A percentile compares a stretch with the other conserved stretches of the same genome.
Conservation (phyloP, 2,888 invertebrate genomes). For the Charanyca ferruginea region DNA sequence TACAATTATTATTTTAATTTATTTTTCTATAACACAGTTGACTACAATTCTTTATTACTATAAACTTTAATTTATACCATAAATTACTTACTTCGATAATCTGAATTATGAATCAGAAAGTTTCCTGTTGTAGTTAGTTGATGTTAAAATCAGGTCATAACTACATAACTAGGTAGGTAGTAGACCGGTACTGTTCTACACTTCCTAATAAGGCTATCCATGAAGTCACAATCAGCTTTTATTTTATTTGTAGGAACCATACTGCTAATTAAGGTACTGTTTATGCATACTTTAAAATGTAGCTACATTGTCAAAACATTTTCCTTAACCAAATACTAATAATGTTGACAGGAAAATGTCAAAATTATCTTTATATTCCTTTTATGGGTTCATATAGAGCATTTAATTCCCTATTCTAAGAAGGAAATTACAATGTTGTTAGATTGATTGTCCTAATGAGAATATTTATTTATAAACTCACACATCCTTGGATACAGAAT, state of each 20-base stretch:
- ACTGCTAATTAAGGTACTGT: neutral
- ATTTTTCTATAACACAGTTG: no score
- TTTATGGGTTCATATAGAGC: neutral
- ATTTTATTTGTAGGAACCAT: no score
- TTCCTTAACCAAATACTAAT: slow-evolving; percentile 1
- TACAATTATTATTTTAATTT: no score
- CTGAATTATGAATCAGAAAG: no score
- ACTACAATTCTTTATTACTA: no score
- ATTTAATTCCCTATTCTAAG: slow-evolving; percentile 1
- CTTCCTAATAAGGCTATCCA: neutral
- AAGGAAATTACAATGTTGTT: slow-evolving; percentile 9
- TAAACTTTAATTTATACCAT: no score
- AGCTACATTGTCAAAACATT: neutral
- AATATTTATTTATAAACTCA: slow-evolving; percentile 2
- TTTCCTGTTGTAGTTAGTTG: no score
- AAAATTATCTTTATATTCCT: slow-evolving; percentile 8
- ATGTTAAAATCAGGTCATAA: no score
- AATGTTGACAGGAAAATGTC: slow-evolving; percentile 23
- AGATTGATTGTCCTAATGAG: slow-evolving; percentile 4
- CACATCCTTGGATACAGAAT: neutral
- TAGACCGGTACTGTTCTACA: neutral
- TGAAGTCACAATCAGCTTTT: no score
- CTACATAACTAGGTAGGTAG: no score
- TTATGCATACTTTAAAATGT: neutral
- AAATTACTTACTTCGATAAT: no score